Conservation (phyloP, 2,888 invertebrate genomes). For the Crocallis elinguaria region DNA sequence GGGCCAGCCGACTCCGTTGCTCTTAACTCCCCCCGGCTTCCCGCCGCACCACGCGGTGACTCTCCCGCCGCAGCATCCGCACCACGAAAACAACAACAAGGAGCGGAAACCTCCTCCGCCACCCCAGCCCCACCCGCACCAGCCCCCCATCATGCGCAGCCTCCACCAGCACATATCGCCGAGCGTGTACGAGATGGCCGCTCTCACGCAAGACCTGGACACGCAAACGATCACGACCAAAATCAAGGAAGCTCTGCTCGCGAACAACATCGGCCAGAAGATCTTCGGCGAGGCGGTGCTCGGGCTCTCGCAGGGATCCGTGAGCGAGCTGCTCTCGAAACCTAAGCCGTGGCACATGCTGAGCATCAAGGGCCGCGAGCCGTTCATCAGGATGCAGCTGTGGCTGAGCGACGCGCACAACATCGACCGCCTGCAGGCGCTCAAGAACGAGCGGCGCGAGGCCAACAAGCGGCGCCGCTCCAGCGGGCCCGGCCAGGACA, state of each 20-base stretch:
- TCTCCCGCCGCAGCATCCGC: slow-evolving; percentile 87
- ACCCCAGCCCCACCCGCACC: slow-evolving; percentile 87
- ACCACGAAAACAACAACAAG: slow-evolving; percentile 85
- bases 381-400: slow-evolving; percentile 97
- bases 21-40: slow-evolving; percentile 90
- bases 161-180: slow-evolving; percentile 95
- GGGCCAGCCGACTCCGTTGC: slow-evolving; percentile 85
- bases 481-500: slow-evolving; percentile 92
- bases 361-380: slow-evolving; percentile 98
- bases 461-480: slow-evolving; percentile 95
- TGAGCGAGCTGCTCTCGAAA: slow-evolving; percentile 98
- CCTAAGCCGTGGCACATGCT: slow-evolving; percentile 99
- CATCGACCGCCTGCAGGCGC: slow-evolving; percentile 95
- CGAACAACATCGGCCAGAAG: slow-evolving; percentile 99
- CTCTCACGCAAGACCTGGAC: slow-evolving; percentile 97
- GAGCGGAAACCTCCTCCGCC: slow-evolving; percentile 84
- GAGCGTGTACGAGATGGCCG: slow-evolving; percentile 99
- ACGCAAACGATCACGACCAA: slow-evolving; percentile 98
- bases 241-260: slow-evolving; percentile 97
- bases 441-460: slow-evolving; percentile 95
- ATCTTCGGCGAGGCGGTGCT: slow-evolving; percentile 99
- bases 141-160: slow-evolving; percentile 87
- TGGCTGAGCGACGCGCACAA: slow-evolving; percentile 98
- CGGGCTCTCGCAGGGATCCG: slow-evolving; percentile 98
- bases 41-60: slow-evolving; percentile 90